phyloP scores from a whole-genome alignment of 2,888 invertebrate genomes.

The Agrochola circellaris region DNA sequence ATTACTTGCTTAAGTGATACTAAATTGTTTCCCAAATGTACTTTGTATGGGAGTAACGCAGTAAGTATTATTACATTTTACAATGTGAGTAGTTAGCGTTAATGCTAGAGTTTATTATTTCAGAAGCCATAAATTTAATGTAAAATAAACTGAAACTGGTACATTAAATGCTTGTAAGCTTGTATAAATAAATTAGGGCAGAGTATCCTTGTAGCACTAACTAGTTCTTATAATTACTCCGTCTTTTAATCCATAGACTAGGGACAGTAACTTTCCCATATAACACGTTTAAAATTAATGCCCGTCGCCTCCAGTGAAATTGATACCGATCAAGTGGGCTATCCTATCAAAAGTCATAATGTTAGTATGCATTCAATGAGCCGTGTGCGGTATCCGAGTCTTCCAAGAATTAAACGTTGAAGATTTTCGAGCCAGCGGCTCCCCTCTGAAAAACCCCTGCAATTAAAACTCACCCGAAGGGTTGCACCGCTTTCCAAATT shows the following conservation, averaged over 20 bases:
- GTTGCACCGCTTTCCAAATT: conserved; percentile 88
- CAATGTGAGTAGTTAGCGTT: neutral
- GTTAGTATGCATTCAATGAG: conserved; percentile 80
- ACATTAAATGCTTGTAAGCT: neutral
- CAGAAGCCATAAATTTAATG: neutral
- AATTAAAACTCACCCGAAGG: conserved; percentile 89
- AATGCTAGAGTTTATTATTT: neutral
- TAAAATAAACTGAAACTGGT: neutral
- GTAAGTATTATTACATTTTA: neutral
- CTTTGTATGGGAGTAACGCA: neutral
- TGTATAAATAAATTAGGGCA: neutral
- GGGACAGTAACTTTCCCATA: neutral
- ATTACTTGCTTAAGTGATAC: conserved; percentile 37
- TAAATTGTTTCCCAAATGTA: conserved; percentile 13
- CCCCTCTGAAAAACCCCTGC: conserved; percentile 81
- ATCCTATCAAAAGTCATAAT: conserved; percentile 71
- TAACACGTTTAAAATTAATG: conserved; percentile 25
- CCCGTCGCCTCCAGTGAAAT: conserved; percentile 28
- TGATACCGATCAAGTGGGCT: conserved; percentile 50
- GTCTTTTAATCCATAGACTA: neutral
- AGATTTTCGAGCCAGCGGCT: conserved; percentile 76
- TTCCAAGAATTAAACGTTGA: conserved; percentile 78
- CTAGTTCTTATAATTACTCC: neutral
- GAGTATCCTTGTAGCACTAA: no score
- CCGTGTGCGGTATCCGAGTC: conserved; percentile 73